Evolutionary conservation across 2,888 invertebrate genomes (phyloP).

Genomic region (Leptinotarsa haldemani): DNA sequence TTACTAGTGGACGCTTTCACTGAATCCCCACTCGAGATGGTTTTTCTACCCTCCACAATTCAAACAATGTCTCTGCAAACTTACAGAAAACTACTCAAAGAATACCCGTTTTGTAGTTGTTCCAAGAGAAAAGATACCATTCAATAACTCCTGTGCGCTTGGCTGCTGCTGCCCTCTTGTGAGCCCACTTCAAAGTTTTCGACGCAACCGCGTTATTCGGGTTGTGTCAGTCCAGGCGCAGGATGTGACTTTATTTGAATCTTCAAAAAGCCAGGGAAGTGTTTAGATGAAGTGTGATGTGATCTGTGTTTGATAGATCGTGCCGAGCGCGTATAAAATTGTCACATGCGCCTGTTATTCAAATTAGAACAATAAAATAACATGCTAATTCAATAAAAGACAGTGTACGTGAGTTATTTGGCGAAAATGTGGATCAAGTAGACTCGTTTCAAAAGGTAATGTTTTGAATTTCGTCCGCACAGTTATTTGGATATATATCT

Average conservation of each 20-base stretch:
- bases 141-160: no score
- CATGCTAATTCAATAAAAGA: constrained; percentile 10
- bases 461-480: constrained; percentile 9
- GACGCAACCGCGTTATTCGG: constrained; percentile 52
- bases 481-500: constrained; percentile 5
- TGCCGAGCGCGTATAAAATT: constrained; percentile 48
- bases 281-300: constrained; percentile 39
- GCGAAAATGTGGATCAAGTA: constrained; percentile 26
- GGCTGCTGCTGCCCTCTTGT: constrained; percentile 39
- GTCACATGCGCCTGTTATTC: constrained; percentile 38
- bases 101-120: no score
- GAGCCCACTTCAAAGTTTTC: neutral
- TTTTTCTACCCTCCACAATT: no score
- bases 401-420: constrained; percentile 2
- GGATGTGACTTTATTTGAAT: constrained; percentile 45
- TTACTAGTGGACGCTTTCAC: no score
- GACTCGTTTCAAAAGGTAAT: constrained; percentile 7
- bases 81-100: no score
- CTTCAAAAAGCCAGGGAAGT: constrained; percentile 43
- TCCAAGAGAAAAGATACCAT: no score
- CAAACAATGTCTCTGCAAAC: no score
- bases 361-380: constrained; percentile 29
- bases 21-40: no score
- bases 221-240: constrained; percentile 49
- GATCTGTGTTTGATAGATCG: constrained; percentile 40